Evolutionary conservation across 92 coral and sea anemone genomes (phyloP).

Genomic region (Ricordea florida): DNA sequence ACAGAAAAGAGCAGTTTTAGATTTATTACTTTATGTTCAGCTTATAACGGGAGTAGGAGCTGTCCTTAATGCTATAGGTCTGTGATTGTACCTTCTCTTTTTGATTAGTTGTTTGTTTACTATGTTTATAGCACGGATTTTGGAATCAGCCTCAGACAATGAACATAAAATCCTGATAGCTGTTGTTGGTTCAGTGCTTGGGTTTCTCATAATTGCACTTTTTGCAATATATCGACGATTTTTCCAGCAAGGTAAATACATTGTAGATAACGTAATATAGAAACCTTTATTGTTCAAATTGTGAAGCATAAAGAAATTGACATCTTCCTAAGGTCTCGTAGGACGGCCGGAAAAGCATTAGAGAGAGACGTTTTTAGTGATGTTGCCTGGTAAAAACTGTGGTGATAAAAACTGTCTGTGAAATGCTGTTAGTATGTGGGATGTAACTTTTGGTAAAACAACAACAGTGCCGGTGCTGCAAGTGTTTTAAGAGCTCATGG

Average conservation of each 20-base stretch:
- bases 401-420: too few relatives aligned
- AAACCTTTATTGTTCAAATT: not conserved
- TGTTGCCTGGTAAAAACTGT: not conserved
- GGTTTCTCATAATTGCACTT: slow-evolving; percentile 31
- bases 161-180: slow-evolving; percentile 45
- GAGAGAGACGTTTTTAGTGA: not conserved
- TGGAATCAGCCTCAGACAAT: not conserved
- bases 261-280: not conserved
- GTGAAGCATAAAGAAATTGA: not conserved
- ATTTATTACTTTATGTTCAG: too few relatives aligned
- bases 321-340: too few relatives aligned
- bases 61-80: too few relatives aligned
- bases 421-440: not conserved
- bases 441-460: too few relatives aligned
- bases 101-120: not conserved
- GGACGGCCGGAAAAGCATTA: too few relatives aligned
- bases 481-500: too few relatives aligned
- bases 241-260: slow-evolving; percentile 50
- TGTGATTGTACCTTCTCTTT: not conserved
- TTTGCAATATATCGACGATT: slow-evolving; percentile 62
- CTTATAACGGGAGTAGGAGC: too few relatives aligned
- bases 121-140: not conserved
- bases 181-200: slow-evolving; percentile 53
- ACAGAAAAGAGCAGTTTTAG: too few relatives aligned
- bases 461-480: too few relatives aligned